Base-by-base conservation (phyloP, 2,797 vertebrate species). In the Nyctibius grandis region DNA sequence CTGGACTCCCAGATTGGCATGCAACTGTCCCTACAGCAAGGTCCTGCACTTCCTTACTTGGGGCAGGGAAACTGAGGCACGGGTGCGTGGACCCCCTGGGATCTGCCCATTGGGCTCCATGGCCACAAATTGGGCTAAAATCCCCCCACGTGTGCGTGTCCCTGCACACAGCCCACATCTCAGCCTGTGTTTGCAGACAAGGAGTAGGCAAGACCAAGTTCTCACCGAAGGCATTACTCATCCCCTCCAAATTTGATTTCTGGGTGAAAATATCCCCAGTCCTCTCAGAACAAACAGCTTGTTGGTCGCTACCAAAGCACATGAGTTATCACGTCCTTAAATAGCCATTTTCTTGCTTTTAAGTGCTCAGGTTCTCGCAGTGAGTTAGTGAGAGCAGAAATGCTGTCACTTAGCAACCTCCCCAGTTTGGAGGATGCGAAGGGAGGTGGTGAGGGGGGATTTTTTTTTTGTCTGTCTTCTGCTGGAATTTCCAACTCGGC, bases 401-500 rank as follows among this genome's bases (percentile, higher is more conserved):
- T 9, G 23, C 76, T 38, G 85, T 91, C 93, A 81, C 96, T 96
- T 70, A 89, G 92, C 91, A 95, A 92, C 93, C 90, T 94, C 45
- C 45, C 51, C 77, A 50, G 48, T 16, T 76, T 79, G 89, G 59
- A 87, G 67, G 67, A 51, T 51, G 74, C 3, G 1, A 11, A 44
- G 60, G 34, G 50, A 79, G 15, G 16, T 48, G 38, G 33, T 6
- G 6, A 88, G 7, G 38, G 77, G 54, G 17, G 31, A 70, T 57
- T 74, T 63, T 42, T 63, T 42, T 42, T 42, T 15, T 91, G 50
- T 63, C 56, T 77, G 6, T 56, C 44, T 89, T 75, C 76, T n/a
- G 29, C 33, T 78, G 89, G 91, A 94, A 85, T 85, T 88, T 80
- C 78, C 63, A 38, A 1, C 48, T 81, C 8, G 0, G 15, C 36